phyloP scores from a whole-genome alignment of 2,888 invertebrate genomes.

The Orthosia incerta region DNA sequence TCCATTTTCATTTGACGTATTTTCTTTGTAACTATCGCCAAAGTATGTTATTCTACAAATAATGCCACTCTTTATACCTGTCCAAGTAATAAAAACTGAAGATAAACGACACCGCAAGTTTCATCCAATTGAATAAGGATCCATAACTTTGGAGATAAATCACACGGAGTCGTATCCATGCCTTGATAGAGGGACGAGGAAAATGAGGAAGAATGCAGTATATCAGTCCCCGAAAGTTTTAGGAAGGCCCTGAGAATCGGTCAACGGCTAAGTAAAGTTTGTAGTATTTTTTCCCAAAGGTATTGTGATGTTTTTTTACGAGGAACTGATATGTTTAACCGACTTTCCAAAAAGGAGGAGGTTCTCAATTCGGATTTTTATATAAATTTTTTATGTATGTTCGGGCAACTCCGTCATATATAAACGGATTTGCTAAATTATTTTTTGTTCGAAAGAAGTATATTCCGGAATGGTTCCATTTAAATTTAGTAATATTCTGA shows the following conservation, averaged over 20 bases:
- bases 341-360: too few species aligned
- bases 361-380: too few species aligned
- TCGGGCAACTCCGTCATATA: too few species aligned
- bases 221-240: slow-evolving; percentile 43
- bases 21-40: neutral
- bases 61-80: slow-evolving; percentile 32
- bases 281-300: slow-evolving; percentile 26
- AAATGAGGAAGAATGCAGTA: slow-evolving; percentile 50
- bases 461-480: too few species aligned
- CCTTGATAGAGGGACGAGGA: slow-evolving; percentile 41
- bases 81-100: slow-evolving; percentile 46
- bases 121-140: slow-evolving; percentile 55
- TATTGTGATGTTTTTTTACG: slow-evolving; percentile 19
- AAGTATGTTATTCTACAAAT: slow-evolving; percentile 7
- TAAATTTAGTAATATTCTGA: too few species aligned
- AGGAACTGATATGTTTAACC: neutral
- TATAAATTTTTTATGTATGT: too few species aligned
- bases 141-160: slow-evolving; percentile 50
- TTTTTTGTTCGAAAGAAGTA: too few species aligned
- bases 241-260: slow-evolving; percentile 21
- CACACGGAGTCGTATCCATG: slow-evolving; percentile 39
- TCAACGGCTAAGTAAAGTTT: slow-evolving; percentile 27
- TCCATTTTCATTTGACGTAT: too few species aligned
- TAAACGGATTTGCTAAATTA: too few species aligned
- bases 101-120: slow-evolving; percentile 49